Evolutionary conservation across 1,140 invertebrate species (phyloP).

Genomic region (Brachionus angularis): DNA sequence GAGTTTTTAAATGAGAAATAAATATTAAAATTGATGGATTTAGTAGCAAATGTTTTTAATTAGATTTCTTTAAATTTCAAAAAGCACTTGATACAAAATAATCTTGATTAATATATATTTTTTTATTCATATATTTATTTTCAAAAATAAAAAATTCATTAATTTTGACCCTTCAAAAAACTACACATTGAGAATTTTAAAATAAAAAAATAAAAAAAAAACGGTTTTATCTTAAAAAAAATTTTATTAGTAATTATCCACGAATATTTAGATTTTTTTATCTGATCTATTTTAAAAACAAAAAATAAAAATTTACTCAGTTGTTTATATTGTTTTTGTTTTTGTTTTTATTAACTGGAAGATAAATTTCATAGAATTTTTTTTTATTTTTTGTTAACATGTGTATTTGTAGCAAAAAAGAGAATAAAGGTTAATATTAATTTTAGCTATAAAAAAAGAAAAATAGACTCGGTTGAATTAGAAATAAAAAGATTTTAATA

Average conservation of each 20-base stretch:
- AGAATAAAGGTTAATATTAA: too few relatives aligned
- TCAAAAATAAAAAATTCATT: constrained; percentile 24
- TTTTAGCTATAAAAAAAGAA: too few relatives aligned
- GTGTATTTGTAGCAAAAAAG: too few relatives aligned
- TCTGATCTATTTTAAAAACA: constrained; percentile 37
- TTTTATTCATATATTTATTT: background rate
- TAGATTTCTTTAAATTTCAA: background rate
- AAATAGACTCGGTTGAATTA: too few relatives aligned
- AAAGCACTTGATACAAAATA: constrained; percentile 41
- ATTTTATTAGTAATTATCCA: too few relatives aligned
- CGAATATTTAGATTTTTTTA: too few relatives aligned
- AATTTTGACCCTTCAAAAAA: constrained; percentile 7
- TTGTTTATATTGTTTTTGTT: constrained; percentile 24
- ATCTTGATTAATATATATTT: background rate
- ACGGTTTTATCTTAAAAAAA: too few relatives aligned
- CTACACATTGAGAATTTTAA: too few relatives aligned
- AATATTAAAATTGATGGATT: background rate
- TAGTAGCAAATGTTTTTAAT: constrained; percentile 41
- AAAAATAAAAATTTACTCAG: constrained; percentile 40
- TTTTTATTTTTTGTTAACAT: too few relatives aligned
- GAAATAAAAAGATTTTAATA: too few relatives aligned
- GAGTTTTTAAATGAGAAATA: too few relatives aligned
- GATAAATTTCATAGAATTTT: background rate
- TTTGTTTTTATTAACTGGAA: background rate
- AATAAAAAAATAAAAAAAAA: background rate